Base-by-base conservation (phyloP, 2,888 invertebrate genomes). In the Marasmarcha lunaedactyla region DNA sequence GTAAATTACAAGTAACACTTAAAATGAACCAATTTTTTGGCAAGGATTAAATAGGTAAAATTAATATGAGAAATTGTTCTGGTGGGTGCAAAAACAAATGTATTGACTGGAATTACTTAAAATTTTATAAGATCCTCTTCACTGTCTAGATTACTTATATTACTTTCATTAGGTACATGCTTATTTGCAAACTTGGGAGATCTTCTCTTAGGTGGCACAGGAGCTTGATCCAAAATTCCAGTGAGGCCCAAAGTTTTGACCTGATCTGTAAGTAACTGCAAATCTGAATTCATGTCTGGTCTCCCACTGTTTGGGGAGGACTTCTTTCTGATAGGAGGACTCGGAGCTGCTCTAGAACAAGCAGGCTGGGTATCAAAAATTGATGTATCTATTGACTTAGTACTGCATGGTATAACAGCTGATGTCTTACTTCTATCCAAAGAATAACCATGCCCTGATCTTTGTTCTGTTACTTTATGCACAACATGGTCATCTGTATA, bases 121-220 rank as follows among this genome's bases (percentile, higher is more conserved):
- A 81, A 79, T 49, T 71, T 60, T 45, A 84, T 84, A 49, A 84
- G 73, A 63, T 84, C 83, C 46, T 77, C 72, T 47, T 77, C 72
- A 52, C 47, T 30, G 3, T 30, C n/a, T 7, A 2, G 10, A 7
- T 30, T 4, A 30, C 30, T 4, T 4, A 10, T 47, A 45, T 42
- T 20, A 20, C 20, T 54, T 37, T 47, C 49, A 44, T 44, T 48
- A 42, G 50, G 44, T 27, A 52, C 55, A 42, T 48, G 55, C 42
- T 49, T 49, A 38, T 59, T 60, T 26, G 52, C 27, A 45, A 55
- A 55, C 59, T 64, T 79, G 13, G 79, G 72, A 11, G 74, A 78
- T 33, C 74, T 81, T 46, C 83, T 59, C 49, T 59, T 65, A n/a
- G 81, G 81, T 11, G 76, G 71, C 14, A 74, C 56, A 26, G 83